A percentile compares a stretch with the other conserved stretches of the same genome.
Evolutionary conservation across 2,113 vertebrate species (phyloP).

Genomic region (Chamaetylas fuelleborni): DNA sequence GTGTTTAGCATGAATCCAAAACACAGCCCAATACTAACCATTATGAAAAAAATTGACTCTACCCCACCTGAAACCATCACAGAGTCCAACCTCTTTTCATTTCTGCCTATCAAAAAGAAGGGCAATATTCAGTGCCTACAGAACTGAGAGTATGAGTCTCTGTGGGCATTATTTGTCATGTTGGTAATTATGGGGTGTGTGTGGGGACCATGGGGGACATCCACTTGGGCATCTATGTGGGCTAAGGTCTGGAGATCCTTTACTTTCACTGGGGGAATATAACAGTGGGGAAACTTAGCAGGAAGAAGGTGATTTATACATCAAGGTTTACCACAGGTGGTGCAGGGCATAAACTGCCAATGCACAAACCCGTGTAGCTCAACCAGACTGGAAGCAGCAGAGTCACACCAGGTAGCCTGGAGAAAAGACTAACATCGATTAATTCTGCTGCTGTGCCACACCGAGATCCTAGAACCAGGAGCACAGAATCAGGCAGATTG

Average conservation of each 20-base stretch:
- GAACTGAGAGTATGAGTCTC: neutral
- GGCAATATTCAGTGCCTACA: neutral
- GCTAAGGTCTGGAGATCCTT: neutral
- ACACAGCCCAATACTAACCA: neutral
- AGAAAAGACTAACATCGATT: neutral
- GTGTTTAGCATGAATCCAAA: neutral
- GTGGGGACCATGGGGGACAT: neutral
- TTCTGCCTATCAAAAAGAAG: neutral
- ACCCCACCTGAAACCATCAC: neutral
- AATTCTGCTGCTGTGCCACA: neutral
- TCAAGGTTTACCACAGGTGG: neutral
- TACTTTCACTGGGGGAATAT: neutral
- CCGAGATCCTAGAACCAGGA: neutral
- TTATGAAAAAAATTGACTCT: neutral
- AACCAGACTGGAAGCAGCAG: neutral
- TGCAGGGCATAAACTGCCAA: neutral
- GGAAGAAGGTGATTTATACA: neutral
- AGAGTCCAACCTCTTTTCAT: neutral
- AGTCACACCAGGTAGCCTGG: neutral
- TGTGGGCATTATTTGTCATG: neutral
- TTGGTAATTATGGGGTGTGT: neutral
- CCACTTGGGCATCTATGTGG: neutral
- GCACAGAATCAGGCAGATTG: neutral
- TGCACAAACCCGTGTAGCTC: neutral
- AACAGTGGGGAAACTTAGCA: neutral